Evolutionary conservation across 2,888 invertebrate species (phyloP).

Genomic region (Drosophila acutilabella): DNA sequence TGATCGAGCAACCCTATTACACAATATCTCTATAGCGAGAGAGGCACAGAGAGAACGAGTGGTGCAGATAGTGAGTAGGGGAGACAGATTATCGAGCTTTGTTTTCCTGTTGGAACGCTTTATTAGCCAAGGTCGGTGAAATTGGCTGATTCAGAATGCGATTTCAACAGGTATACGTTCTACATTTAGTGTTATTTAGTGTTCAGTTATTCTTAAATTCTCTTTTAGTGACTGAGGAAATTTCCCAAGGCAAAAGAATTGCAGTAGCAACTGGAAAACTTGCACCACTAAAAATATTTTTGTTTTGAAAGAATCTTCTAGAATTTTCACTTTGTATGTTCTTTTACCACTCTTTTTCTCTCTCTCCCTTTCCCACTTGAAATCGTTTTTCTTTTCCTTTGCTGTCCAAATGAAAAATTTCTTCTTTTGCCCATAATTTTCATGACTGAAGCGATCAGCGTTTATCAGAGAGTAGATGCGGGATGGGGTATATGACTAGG

Average conservation of each 20-base stretch:
- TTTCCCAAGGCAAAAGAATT: not conserved
- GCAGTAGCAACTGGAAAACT: not conserved
- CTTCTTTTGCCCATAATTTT: slow-evolving; percentile 25
- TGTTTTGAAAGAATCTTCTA: slow-evolving; percentile 3
- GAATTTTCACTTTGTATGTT: not conserved
- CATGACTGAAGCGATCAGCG: slow-evolving; percentile 27
- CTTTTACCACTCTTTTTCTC: slow-evolving; percentile 7
- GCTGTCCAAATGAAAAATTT: slow-evolving; percentile 33
- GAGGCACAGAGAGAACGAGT: not conserved
- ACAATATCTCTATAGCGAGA: slow-evolving; percentile 35
- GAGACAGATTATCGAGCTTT: not conserved
- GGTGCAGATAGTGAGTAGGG: not conserved
- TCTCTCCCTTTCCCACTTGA: slow-evolving; percentile 50
- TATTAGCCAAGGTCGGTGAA: slow-evolving; percentile 74
- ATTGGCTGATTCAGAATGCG: slow-evolving; percentile 23
- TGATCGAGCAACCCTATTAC: slow-evolving; percentile 35
- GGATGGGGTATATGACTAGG: slow-evolving; percentile 6
- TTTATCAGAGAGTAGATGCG: slow-evolving; percentile 43
- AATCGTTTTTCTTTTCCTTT: slow-evolving; percentile 45
- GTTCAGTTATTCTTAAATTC: slow-evolving; percentile 11
- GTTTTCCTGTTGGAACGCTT: slow-evolving; percentile 16
- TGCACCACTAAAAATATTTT: not conserved
- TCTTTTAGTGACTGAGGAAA: slow-evolving; percentile 2
- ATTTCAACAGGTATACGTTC: not conserved
- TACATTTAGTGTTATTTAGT: not conserved